phyloP scores from a whole-genome alignment of 35 echinoderm and acorn worm species.

The Apostichopus japonicus region DNA sequence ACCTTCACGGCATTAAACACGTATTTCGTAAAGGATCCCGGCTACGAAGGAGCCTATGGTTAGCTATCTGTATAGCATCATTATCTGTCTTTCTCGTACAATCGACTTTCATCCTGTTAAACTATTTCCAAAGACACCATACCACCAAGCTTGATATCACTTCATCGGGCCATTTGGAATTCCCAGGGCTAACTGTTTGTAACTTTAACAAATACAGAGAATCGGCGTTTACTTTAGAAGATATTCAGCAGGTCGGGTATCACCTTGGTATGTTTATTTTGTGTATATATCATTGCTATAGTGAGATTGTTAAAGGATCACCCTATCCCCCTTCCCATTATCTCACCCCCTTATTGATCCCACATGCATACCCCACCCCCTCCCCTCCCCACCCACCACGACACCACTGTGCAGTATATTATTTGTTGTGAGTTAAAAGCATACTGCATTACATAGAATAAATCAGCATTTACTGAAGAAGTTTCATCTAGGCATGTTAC shows the following conservation, averaged over 20 bases:
- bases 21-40: constrained; percentile 51
- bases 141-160: constrained; percentile 79
- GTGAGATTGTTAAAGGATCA: too few species aligned
- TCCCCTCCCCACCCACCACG: too few species aligned
- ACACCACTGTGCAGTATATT: too few species aligned
- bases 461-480: too few species aligned
- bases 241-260: constrained; percentile 6
- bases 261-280: constrained; percentile 29
- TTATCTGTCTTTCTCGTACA: constrained; percentile 49
- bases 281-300: too few species aligned
- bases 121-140: constrained; percentile 65
- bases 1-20: constrained; percentile 77
- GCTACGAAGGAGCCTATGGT: constrained; percentile 69
- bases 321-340: too few species aligned
- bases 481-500: too few species aligned
- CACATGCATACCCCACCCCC: too few species aligned
- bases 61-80: constrained; percentile 19
- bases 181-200: constrained; percentile 78
- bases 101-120: neutral
- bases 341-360: too few species aligned
- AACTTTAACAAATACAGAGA: constrained; percentile 96
- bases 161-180: constrained; percentile 37
- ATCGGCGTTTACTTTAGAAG: constrained; percentile 68
- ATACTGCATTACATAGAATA: too few species aligned
- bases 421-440: too few species aligned